A percentile compares a stretch with the other conserved stretches of the same genome.
Conservation (phyloP, 2,113 vertebrate genomes). For the Planiliza haematocheilus region DNA sequence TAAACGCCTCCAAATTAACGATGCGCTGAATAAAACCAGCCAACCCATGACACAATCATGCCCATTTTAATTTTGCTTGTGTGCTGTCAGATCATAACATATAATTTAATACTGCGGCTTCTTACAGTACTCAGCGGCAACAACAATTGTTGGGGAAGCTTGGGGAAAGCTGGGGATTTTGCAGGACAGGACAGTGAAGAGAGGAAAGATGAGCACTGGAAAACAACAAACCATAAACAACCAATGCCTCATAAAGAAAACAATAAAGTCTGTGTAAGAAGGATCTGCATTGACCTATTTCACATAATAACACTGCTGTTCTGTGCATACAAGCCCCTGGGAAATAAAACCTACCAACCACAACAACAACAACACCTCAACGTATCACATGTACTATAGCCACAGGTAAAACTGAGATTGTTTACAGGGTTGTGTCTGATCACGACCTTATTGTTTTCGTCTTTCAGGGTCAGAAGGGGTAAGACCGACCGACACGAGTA, state of each 20-base stretch:
- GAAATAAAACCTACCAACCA: not conserved
- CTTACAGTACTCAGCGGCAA: too few species aligned
- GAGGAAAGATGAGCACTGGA: too few species aligned
- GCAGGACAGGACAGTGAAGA: too few species aligned
- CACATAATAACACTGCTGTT: not conserved
- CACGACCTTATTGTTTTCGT: constrained; percentile 13
- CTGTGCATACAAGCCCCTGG: not conserved
- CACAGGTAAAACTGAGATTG: constrained; percentile 8
- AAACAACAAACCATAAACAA: too few species aligned
- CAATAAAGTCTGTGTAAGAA: not conserved
- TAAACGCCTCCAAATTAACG: not conserved
- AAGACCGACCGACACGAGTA: not conserved
- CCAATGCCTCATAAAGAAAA: not conserved
- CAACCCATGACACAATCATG: not conserved
- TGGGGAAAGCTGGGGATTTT: too few species aligned
- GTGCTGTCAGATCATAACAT: too few species aligned
- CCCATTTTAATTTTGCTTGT: too few species aligned
- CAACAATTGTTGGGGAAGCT: too few species aligned
- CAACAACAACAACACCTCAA: not conserved
- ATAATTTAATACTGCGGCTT: too few species aligned
- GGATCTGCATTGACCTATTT: too few species aligned
- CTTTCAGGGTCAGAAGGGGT: not conserved
- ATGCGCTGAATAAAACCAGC: not conserved
- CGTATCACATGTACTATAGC: not conserved
- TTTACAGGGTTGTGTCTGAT: constrained; percentile 21